A percentile compares a stretch with the other conserved stretches of the same genome.
These are phyloP conservation scores for Coenobita brevimanus DNA, from an alignment of 1,140 invertebrate genomes.

Conservation along the genomic window DNA sequence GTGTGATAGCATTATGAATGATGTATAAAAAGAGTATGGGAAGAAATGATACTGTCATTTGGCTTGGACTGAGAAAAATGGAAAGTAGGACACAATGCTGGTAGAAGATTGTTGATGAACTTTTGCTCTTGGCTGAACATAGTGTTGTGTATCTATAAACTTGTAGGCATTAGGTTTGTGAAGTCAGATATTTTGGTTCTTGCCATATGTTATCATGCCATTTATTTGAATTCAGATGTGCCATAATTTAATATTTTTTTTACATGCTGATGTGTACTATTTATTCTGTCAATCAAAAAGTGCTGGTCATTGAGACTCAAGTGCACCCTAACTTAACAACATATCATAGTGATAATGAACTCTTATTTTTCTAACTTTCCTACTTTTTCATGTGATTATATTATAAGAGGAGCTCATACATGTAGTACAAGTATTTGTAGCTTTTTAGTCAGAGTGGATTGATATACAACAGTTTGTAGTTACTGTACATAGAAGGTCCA, in stretches of 20 bases:
- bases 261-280: constrained; percentile 27
- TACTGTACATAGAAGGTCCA: background rate
- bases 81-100: too few species aligned
- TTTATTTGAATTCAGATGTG: background rate
- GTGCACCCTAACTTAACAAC: constrained; percentile 18
- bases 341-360: constrained; percentile 40
- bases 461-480: background rate
- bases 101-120: too few species aligned
- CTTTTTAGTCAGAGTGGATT: constrained; percentile 16
- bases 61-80: too few species aligned
- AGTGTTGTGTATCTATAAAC: too few species aligned
- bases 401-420: constrained; percentile 15
- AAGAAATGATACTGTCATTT: too few species aligned
- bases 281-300: constrained; percentile 31
- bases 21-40: too few species aligned
- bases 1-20: too few species aligned
- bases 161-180: too few species aligned
- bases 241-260: constrained; percentile 37
- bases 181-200: too few species aligned
- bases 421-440: constrained; percentile 32
- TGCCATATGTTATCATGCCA: too few species aligned
- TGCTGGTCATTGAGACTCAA: background rate
- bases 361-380: constrained; percentile 49
- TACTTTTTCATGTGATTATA: constrained; percentile 41
- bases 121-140: too few species aligned